phyloP scores from a whole-genome alignment of 2,888 invertebrate species.

The Drosophila flavopinicola region DNA sequence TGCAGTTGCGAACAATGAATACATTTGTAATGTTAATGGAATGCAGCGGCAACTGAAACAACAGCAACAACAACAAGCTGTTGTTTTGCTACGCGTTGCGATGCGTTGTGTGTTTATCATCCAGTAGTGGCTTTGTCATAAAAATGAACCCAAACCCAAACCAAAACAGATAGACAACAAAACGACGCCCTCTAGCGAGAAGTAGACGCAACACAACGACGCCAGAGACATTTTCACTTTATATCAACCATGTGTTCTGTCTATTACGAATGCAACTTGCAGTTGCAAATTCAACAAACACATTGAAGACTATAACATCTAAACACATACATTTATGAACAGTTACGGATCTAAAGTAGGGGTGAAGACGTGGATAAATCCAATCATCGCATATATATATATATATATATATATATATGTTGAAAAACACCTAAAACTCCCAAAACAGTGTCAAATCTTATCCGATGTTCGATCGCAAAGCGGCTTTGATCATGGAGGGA shows the following conservation, averaged over 20 bases:
- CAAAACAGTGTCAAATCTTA: too few species aligned
- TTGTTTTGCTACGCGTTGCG: conserved; percentile 35
- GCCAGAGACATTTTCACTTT: not conserved
- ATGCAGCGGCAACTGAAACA: conserved; percentile 43
- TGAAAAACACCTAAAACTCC: too few species aligned
- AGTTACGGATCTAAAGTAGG: too few species aligned
- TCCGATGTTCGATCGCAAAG: too few species aligned
- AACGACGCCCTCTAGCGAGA: conserved; percentile 12
- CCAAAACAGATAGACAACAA: conserved; percentile 12
- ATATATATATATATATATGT: too few species aligned
- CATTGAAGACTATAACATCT: not conserved
- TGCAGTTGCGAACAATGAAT: conserved; percentile 57
- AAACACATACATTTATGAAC: too few species aligned
- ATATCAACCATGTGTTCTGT: conserved; percentile 5
- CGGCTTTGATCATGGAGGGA: too few species aligned
- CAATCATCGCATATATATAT: too few species aligned
- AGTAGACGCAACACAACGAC: conserved; percentile 2
- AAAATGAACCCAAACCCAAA: conserved; percentile 23
- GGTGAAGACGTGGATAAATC: too few species aligned
- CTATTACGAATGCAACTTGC: not conserved
- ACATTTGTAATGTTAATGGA: conserved; percentile 70
- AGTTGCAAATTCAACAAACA: not conserved
- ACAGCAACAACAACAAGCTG: conserved; percentile 19
- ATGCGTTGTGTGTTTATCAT: conserved; percentile 52
- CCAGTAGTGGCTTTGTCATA: conserved; percentile 42